Evolutionary conservation across 2,888 invertebrate genomes (phyloP).

Genomic region (Eugnorisma glareosa): DNA sequence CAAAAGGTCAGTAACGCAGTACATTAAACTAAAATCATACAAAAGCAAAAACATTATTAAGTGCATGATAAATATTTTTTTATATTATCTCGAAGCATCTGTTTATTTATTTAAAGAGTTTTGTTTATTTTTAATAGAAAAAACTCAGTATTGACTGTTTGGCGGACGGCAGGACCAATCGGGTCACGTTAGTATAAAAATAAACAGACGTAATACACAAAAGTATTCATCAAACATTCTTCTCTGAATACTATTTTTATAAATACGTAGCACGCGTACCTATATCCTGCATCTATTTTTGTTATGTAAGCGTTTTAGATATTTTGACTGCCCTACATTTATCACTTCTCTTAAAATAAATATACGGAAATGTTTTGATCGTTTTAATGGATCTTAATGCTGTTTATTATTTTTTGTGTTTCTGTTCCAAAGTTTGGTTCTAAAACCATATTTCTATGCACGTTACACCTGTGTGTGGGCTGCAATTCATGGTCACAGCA

Average conservation of each 20-base stretch:
- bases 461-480: constrained; percentile 14
- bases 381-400: constrained; percentile 37
- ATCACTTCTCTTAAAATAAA: constrained; percentile 49
- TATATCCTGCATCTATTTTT: constrained; percentile 40
- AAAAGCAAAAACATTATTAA: background rate
- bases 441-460: constrained; percentile 7
- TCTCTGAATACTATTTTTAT: constrained; percentile 32
- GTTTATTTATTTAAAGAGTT: constrained; percentile 5
- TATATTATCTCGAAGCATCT: constrained; percentile 26
- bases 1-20: constrained; percentile 20
- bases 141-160: constrained; percentile 10
- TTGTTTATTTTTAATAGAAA: constrained; percentile 19
- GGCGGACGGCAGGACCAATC: constrained; percentile 11
- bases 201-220: constrained; percentile 33
- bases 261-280: constrained; percentile 1
- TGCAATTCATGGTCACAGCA: no score
- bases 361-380: constrained; percentile 47
- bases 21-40: constrained; percentile 24
- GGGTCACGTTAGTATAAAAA: constrained; percentile 37
- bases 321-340: constrained; percentile 38
- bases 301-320: constrained; percentile 24
- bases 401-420: constrained; percentile 24
- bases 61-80: constrained; percentile 2
- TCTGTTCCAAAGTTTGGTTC: background rate
- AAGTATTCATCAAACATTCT: constrained; percentile 51